phyloP scores from a whole-genome alignment of 2,113 vertebrate species.

The Tympanuchus pallidicinctus region DNA sequence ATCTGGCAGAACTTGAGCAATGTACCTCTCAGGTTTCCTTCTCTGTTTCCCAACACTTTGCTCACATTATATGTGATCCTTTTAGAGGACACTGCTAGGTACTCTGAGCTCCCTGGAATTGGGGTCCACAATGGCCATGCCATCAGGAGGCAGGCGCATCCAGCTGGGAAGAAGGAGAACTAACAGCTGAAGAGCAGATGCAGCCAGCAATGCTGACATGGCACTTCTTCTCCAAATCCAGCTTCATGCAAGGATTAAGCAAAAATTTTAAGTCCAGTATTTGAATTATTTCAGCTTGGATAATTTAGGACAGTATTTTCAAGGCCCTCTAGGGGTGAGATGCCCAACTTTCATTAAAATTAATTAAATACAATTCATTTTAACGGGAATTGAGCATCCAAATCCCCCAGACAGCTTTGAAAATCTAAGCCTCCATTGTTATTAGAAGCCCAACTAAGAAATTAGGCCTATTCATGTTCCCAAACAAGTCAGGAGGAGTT shows the following conservation, averaged over 20 bases:
- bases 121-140: not conserved
- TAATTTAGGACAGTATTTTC: slow-evolving; percentile 33
- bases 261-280: slow-evolving; percentile 7
- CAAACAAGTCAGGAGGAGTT: not conserved
- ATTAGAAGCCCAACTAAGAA: slow-evolving; percentile 20
- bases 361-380: slow-evolving; percentile 12
- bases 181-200: not conserved
- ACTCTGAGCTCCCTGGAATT: not conserved
- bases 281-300: not conserved
- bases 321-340: not conserved
- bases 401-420: not conserved
- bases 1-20: not conserved
- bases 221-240: not conserved
- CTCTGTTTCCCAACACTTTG: not conserved
- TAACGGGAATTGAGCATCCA: slow-evolving; percentile 2
- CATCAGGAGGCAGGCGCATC: not conserved
- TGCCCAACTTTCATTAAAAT: not conserved
- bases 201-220: not conserved
- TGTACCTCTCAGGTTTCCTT: not conserved
- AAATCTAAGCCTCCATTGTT: slow-evolving; percentile 18
- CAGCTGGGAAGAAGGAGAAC: not conserved
- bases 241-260: not conserved
- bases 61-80: not conserved
- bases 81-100: not conserved
- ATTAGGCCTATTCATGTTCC: not conserved